Evolutionary conservation across 2,113 vertebrate species (phyloP).

Genomic region (Cynoglossus semilaevis): DNA sequence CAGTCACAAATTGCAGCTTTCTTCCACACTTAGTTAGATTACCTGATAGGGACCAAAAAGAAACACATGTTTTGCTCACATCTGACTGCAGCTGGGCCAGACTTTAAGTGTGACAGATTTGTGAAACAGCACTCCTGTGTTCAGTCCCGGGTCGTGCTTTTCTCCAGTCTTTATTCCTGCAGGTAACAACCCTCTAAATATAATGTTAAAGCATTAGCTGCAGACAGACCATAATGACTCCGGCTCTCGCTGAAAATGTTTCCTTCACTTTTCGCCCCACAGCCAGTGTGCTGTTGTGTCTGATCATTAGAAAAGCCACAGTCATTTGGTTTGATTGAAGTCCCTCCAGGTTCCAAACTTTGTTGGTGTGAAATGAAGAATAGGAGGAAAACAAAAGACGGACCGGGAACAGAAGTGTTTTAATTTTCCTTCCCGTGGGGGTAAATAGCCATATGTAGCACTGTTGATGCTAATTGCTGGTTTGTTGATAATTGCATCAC

Average conservation of each 20-base stretch:
- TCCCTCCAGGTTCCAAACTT: constrained; percentile 65
- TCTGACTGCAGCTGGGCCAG: background rate
- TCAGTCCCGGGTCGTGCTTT: background rate
- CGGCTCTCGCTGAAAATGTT: constrained; percentile 48
- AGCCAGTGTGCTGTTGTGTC: constrained; percentile 63
- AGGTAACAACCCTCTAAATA: constrained; percentile 27
- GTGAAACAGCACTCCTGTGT: constrained; percentile 4
- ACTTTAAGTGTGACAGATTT: constrained; percentile 8
- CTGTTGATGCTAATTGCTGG: constrained; percentile 58
- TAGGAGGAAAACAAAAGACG: constrained; percentile 12
- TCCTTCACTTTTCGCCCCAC: constrained; percentile 43
- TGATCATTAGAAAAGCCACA: constrained; percentile 62
- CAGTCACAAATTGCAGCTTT: constrained; percentile 29
- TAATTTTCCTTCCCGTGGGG: constrained; percentile 42
- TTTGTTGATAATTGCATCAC: constrained; percentile 62
- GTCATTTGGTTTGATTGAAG: constrained; percentile 70
- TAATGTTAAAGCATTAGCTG: constrained; percentile 34
- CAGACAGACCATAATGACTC: constrained; percentile 46
- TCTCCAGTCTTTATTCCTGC: constrained; percentile 27
- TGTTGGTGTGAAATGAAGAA: constrained; percentile 55
- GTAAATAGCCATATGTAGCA: constrained; percentile 51
- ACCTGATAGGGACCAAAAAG: constrained; percentile 5
- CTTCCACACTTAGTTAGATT: constrained; percentile 22
- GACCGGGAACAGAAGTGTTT: constrained; percentile 46
- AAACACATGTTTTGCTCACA: constrained; percentile 3